Evolutionary conservation across 2,888 invertebrate genomes (phyloP).

Genomic region (Netelia fuscicornis): DNA sequence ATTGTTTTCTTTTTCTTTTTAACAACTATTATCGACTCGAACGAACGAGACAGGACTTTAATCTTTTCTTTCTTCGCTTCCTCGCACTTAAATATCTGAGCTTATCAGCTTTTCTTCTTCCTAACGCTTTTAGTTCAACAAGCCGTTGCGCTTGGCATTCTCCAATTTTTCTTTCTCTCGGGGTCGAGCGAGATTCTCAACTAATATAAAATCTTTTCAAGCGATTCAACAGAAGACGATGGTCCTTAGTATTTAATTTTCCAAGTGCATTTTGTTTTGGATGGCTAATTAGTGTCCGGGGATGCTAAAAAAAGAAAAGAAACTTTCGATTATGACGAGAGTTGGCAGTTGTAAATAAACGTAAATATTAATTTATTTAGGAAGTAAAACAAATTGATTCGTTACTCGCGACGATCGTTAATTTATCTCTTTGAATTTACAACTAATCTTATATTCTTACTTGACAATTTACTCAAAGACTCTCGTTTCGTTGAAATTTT

Average conservation of each 20-base stretch:
- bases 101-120: no score
- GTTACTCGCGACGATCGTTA: background rate
- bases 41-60: background rate
- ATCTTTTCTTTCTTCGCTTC: slow-evolving; percentile 3
- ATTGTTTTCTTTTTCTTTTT: slow-evolving; percentile 21
- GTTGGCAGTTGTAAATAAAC: slow-evolving; percentile 25
- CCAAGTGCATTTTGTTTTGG: no score
- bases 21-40: slow-evolving; percentile 18
- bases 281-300: no score
- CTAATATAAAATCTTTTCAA: no score
- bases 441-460: slow-evolving; percentile 63
- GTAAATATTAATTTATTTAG: slow-evolving; percentile 12
- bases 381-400: background rate
- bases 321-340: background rate
- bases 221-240: no score
- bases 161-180: no score
- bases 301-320: no score
- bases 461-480: slow-evolving; percentile 54
- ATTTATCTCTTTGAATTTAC: slow-evolving; percentile 44
- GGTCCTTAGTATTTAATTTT: no score
- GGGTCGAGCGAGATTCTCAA: no score
- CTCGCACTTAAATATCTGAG: slow-evolving; percentile 33
- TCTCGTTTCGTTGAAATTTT: slow-evolving; percentile 54
- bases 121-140: no score
- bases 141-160: no score